phyloP scores from a whole-genome alignment of 2,888 invertebrate genomes.

The Xylocampa areola region DNA sequence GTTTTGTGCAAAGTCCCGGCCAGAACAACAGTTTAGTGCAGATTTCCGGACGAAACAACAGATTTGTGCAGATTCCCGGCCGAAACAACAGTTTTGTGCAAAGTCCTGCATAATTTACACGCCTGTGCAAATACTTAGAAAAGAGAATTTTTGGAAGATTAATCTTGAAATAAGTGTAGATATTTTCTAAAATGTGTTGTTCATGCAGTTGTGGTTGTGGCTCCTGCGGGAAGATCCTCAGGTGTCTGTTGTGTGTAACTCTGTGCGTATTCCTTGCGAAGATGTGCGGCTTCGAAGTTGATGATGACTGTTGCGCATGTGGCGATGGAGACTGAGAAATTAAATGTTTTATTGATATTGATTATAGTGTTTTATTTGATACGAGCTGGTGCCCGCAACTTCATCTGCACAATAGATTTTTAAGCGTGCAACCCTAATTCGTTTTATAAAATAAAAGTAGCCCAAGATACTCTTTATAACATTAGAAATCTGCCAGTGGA shows the following conservation, averaged over 20 bases:
- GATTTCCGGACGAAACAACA: no score
- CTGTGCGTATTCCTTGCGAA: slow-evolving; percentile 75
- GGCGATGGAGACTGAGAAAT: no score
- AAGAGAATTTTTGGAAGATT: not conserved
- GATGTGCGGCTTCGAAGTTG: slow-evolving; percentile 79
- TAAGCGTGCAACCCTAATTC: no score
- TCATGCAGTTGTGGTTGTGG: slow-evolving; percentile 76
- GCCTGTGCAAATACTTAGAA: not conserved
- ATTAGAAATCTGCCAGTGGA: no score
- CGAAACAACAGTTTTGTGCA: not conserved
- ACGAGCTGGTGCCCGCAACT: no score
- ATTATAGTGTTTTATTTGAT: no score
- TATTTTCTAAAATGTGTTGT: slow-evolving; percentile 71
- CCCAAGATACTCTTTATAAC: no score
- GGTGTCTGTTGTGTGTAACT: slow-evolving; percentile 78
- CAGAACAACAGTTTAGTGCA: no score
- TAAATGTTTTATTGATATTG: no score
- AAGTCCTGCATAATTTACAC: not conserved
- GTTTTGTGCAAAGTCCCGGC: no score
- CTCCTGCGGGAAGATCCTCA: slow-evolving; percentile 75
- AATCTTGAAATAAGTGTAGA: not conserved
- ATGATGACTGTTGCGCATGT: slow-evolving; percentile 72
- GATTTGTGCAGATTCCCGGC: not conserved
- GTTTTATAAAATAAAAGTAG: no score
- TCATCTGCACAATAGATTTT: no score